Conservation (phyloP, 2,797 vertebrate species). For the Setipinna tenuifilis region DNA sequence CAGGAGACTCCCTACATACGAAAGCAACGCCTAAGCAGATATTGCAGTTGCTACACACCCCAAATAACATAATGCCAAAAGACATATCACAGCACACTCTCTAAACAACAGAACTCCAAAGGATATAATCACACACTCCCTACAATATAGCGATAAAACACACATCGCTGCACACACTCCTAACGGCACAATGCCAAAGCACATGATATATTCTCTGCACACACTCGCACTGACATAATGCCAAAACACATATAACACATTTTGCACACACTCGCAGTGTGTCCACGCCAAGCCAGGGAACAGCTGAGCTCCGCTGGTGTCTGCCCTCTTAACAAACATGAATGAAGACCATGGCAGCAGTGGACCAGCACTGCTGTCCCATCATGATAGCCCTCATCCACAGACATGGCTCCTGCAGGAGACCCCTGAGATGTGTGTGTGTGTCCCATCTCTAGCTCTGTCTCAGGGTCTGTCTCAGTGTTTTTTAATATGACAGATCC, state of each 20-base stretch:
- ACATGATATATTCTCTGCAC: not conserved
- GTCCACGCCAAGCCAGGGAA: not conserved
- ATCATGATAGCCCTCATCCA: not conserved
- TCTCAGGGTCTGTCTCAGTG: not conserved
- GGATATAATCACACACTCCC: too few relatives aligned
- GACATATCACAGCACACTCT: too few relatives aligned
- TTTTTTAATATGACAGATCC: not conserved
- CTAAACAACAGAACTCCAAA: too few relatives aligned
- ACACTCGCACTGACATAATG: not conserved
- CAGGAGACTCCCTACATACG: not conserved
- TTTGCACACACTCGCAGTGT: not conserved
- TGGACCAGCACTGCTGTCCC: not conserved
- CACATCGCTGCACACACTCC: too few relatives aligned
- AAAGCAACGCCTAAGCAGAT: not conserved
- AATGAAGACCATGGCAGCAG: not conserved
- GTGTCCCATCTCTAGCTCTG: not conserved
- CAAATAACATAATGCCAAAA: too few relatives aligned
- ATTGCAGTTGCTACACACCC: not conserved
- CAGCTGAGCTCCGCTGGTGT: not conserved
- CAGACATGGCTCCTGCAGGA: slow-evolving; percentile 30
- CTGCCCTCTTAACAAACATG: not conserved
- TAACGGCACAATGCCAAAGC: not conserved
- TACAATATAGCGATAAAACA: too few relatives aligned
- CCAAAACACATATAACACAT: not conserved
- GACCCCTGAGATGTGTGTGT: not conserved